Base-by-base conservation (phyloP, 2,888 invertebrate species). In the Parthenolecanium corni region DNA sequence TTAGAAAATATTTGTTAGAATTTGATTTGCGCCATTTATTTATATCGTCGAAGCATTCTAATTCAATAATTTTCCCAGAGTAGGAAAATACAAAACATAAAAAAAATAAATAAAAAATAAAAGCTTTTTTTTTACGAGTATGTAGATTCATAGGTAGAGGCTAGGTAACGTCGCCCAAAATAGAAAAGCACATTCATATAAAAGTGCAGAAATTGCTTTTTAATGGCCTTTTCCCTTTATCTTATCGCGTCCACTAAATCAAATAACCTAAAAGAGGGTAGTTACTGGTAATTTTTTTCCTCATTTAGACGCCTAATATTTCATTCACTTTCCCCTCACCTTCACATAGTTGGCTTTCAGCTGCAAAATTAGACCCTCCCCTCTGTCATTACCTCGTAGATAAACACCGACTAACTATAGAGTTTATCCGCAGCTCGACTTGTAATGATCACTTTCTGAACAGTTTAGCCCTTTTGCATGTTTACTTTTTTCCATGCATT, bases 191-290 rank as follows among this genome's bases (percentile, higher is more conserved):
- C 54, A 54, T 54, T 54, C 31, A 9, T 54, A 54, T 54, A 54
- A 57, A 46, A 57, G 57, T 57, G 57, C n/a, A n/a, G n/a, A 57
- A 57, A 57, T 57, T 47, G 57, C 47, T 57, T 57, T 57, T 57
- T 57, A 57, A 57, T 57, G 57, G 47, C 47, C 31, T 57, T 57
- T 47, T 20, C 25, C 46, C 46, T 44, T 44, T 57, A 57, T 47
- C 46, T 57, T 57, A 47, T 57, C 54, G 54, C 54, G 23, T 54
- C 42, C 40, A 54, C 40, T 16, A 54, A 54, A 54, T 54, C 54
- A 54, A 54, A 54, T 54, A 54, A 54, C 54, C 23, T 40, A 54
- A 54, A 54, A 54, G 54, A 31, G 54, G 54, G 54, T 54, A 54
- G 54, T 54, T 54, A 54, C 38, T 54, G 31, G 31, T 31, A 4